Evolutionary conservation across 2,797 vertebrate species (phyloP), one percentile per base, ranked within the genome.

Genomic region (Potorous gilbertii): DNA sequence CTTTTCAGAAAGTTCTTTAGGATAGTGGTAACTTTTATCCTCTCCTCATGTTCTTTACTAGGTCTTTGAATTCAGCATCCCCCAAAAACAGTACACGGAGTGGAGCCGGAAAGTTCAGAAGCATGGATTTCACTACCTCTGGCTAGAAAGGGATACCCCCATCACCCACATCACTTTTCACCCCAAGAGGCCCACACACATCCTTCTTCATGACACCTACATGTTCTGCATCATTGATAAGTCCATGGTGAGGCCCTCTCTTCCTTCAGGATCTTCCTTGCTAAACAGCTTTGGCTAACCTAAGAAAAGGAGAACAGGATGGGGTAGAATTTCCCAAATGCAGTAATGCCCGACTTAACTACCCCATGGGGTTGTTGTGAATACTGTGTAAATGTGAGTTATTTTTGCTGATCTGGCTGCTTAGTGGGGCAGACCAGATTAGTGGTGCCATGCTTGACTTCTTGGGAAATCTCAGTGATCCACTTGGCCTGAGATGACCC

Each of bases 201-300:
- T 99, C 96, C 96, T 99, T 24, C 98, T 99, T 50, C 99, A 99
- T 0, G 99, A 99, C 97, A 57, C 74, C 21, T 99, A 99, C 98
- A 99, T 99, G 99, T 99, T 99, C 98, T 99, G 99, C 90, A 95
- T 99, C 98, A 98, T 99, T 2, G 99, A 99, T 98, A 99, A 99
- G 98, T 99, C 98, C 12, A 98, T 99, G 99, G 99, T 99, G 98
- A 98, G 99, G 94, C 92, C 0, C 57, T 57, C 4, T 95, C 55
- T 90, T 93, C 57, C 46, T 81, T 56, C 87, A 28, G 31, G 90
- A 8, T 87, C 87, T 95, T 94, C 29, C 52, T 1, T 92, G 90
- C 87, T 94, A 52, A 95, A 90, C 27, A 93, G 18, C 55, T n/a
- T 50, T 31, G 95, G 21, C 6, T 57, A 94, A 9, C 66, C 5